phyloP scores from a whole-genome alignment of 2,797 vertebrate genomes.

The Etheostoma nigrum region DNA sequence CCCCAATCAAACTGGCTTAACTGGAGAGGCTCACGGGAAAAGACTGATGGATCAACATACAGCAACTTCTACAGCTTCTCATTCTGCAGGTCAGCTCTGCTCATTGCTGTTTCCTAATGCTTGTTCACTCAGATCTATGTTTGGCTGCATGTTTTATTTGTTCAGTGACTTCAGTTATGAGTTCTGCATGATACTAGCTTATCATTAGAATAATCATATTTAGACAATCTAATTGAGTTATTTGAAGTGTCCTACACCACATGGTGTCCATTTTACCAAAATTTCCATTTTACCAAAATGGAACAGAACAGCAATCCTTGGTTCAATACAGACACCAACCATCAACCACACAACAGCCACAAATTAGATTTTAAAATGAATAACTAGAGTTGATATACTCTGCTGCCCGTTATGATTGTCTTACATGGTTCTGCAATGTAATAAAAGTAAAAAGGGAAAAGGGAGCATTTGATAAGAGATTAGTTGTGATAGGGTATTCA shows the following conservation, averaged over 20 bases:
- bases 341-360: neutral
- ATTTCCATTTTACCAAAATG: too few relatives aligned
- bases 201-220: neutral
- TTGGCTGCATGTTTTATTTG: neutral
- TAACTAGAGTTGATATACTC: neutral
- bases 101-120: neutral
- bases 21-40: constrained; percentile 49
- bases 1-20: constrained; percentile 56
- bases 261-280: too few relatives aligned
- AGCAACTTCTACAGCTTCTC: constrained; percentile 20
- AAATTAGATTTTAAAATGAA: neutral
- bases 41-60: constrained; percentile 17
- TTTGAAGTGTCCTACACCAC: too few relatives aligned
- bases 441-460: too few relatives aligned
- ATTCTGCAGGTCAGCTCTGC: constrained; percentile 38
- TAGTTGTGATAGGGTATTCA: too few relatives aligned
- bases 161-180: neutral
- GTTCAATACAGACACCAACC: neutral
- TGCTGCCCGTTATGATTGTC: neutral
- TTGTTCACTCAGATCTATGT: neutral
- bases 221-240: too few relatives aligned
- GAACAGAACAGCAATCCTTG: neutral
- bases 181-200: neutral
- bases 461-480: too few relatives aligned
- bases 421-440: too few relatives aligned